A percentile compares a stretch with the other conserved stretches of the same genome.
These are phyloP conservation scores for Poeciliopsis turneri DNA, from an alignment of 2,797 vertebrate species.

Conservation along the genomic window DNA sequence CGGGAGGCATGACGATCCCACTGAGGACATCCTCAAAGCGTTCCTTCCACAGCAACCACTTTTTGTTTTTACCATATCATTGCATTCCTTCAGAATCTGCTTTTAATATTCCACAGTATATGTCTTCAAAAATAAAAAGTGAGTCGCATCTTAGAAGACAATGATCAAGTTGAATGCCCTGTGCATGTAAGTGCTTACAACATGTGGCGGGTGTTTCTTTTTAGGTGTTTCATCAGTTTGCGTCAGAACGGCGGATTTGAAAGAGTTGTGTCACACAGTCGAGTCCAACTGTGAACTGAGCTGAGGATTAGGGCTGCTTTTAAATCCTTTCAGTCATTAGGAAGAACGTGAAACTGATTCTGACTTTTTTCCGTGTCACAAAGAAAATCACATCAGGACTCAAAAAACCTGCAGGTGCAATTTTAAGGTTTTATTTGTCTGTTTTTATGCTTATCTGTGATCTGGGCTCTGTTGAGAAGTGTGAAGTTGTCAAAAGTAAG, in stretches of 20 bases:
- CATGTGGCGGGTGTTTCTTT: conserved; percentile 10
- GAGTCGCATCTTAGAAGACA: neutral
- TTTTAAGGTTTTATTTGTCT: neutral
- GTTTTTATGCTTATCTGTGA: neutral
- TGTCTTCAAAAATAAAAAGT: no score
- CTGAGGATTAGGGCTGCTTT: conserved; percentile 38
- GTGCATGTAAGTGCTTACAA: conserved; percentile 4
- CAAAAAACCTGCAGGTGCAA: neutral
- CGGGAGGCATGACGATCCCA: neutral
- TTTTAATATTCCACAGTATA: neutral
- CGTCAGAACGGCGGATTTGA: conserved; percentile 46
- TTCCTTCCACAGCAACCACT: neutral
- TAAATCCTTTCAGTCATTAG: conserved; percentile 29
- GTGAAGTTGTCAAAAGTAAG: neutral
- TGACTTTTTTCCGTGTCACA: conserved; percentile 9
- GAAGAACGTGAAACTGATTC: conserved; percentile 8
- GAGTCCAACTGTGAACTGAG: conserved; percentile 38
- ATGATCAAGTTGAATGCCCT: neutral
- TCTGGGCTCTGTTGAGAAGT: neutral
- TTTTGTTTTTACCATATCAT: neutral
- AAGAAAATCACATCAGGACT: conserved; percentile 3
- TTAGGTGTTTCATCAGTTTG: conserved; percentile 50
- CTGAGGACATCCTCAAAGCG: neutral
- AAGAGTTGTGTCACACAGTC: conserved; percentile 32
- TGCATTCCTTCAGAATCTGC: neutral